Percentiles rank a stretch among this genome's conserved stretches.
Evolutionary conservation across 2,888 invertebrate species (phyloP).

Genomic region (Aleiodes leptofemur): DNA sequence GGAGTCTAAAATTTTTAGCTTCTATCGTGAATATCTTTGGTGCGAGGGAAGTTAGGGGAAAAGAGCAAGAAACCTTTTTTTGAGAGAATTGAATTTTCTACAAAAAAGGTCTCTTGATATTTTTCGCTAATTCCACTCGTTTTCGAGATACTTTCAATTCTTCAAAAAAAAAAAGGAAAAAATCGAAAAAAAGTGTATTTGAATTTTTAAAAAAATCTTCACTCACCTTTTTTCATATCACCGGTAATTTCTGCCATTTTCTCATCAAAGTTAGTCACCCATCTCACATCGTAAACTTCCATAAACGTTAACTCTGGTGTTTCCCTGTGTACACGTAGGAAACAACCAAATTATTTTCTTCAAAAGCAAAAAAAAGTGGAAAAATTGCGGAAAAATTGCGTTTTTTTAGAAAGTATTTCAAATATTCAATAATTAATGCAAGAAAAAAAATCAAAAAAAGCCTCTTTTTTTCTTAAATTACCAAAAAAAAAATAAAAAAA

Average conservation of each 20-base stretch:
- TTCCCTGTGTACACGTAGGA: slow-evolving; percentile 70
- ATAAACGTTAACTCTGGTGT: slow-evolving; percentile 74
- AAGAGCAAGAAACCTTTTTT: too few relatives aligned
- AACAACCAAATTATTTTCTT: slow-evolving; percentile 34
- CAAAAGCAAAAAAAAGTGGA: background rate
- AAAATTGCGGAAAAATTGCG: slow-evolving; percentile 10
- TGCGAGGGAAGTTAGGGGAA: too few relatives aligned
- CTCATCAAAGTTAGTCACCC: slow-evolving; percentile 74
- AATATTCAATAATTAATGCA: slow-evolving; percentile 35
- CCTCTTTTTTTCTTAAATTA: background rate
- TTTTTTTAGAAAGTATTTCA: background rate
- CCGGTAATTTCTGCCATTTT: slow-evolving; percentile 70
- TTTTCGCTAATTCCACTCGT: too few relatives aligned
- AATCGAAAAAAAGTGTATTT: slow-evolving; percentile 12
- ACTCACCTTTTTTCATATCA: slow-evolving; percentile 71
- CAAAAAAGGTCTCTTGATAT: background rate
- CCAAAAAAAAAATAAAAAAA: background rate
- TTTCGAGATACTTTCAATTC: too few relatives aligned
- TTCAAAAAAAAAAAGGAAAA: background rate
- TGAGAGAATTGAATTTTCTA: too few relatives aligned
- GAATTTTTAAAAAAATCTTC: slow-evolving; percentile 37
- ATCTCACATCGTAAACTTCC: slow-evolving; percentile 74
- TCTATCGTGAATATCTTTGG: background rate
- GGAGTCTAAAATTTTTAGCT: background rate
- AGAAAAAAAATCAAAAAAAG: too few relatives aligned